phyloP scores from a whole-genome alignment of 2,113 vertebrate genomes.

The Ovis canadensis region DNA sequence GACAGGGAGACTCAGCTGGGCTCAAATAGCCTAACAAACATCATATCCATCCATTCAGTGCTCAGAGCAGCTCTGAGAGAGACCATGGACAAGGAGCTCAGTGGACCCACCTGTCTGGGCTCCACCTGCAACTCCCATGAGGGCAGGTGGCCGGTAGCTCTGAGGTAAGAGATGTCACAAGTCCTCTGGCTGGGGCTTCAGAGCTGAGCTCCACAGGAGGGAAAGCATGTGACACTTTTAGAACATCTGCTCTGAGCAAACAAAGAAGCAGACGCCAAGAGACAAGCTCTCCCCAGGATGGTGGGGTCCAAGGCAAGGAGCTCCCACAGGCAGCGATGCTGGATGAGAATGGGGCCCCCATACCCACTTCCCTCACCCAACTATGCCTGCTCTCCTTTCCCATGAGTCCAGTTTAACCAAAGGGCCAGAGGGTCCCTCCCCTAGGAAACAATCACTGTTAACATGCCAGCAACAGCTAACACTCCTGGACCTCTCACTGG shows the following conservation, averaged over 20 bases:
- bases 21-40: background rate
- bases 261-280: background rate
- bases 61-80: background rate
- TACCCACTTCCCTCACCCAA: accelerated
- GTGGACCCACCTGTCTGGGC: background rate
- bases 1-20: background rate
- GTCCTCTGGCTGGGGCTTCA: background rate
- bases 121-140: background rate
- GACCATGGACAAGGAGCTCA: background rate
- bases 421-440: background rate
- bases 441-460: background rate
- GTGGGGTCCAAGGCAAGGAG: background rate
- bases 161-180: background rate
- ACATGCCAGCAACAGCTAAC: background rate
- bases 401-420: background rate
- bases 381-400: background rate
- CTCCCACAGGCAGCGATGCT: accelerated
- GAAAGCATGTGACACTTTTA: background rate
- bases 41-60: background rate
- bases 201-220: background rate
- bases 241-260: background rate
- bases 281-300: background rate
- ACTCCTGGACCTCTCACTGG: accelerated
- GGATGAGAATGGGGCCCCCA: background rate
- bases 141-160: background rate